Conservation (phyloP, 2,113 vertebrate species). For the Paradisaea rubra region DNA sequence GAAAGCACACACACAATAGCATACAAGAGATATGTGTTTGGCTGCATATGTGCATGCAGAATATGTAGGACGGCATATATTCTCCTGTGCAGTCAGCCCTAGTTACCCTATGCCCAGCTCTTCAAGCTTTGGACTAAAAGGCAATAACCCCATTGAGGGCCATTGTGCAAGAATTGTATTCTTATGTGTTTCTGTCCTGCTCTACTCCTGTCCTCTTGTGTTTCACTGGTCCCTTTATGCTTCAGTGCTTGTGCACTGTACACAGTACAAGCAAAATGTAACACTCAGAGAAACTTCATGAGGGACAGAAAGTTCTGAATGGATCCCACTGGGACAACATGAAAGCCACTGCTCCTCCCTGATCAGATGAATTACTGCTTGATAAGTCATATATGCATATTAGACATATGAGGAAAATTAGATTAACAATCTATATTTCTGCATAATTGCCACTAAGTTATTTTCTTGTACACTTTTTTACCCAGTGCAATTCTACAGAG, state of each 20-base stretch:
- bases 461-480: neutral
- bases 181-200: neutral
- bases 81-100: neutral
- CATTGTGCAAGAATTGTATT: neutral
- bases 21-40: neutral
- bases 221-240: fast-evolving
- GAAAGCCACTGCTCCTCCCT: neutral
- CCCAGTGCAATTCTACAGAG: neutral
- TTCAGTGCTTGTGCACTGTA: no score
- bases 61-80: no score
- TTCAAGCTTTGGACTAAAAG: neutral
- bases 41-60: neutral
- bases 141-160: neutral
- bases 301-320: neutral
- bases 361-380: neutral
- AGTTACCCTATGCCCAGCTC: neutral
- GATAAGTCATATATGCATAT: neutral
- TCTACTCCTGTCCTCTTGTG: neutral
- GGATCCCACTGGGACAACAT: neutral
- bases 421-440: neutral
- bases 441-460: neutral
- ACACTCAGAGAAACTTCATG: neutral
- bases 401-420: neutral
- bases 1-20: neutral
- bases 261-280: neutral